Conservation (phyloP, 2,113 vertebrate species). For the Ondatra zibethicus region DNA sequence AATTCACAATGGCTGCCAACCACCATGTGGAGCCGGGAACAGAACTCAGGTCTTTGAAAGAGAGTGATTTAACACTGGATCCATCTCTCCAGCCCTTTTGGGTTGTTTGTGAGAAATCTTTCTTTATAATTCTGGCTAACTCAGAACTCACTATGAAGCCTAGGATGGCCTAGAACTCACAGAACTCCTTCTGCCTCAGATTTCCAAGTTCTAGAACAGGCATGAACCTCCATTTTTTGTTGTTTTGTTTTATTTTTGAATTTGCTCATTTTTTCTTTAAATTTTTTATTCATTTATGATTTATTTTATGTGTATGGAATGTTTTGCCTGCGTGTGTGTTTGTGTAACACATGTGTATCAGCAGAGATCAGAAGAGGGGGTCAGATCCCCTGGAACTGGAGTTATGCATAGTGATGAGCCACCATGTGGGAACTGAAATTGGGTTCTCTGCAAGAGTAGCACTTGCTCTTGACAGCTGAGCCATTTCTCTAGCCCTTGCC, state of each 20-base stretch:
- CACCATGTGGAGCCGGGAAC: not conserved
- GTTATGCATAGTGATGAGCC: not conserved
- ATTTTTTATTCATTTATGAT: not conserved
- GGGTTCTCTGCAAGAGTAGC: not conserved
- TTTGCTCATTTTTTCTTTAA: not conserved
- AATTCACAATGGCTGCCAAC: not conserved
- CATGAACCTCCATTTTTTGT: not conserved
- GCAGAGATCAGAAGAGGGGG: not conserved
- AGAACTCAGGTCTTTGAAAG: not conserved
- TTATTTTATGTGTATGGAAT: not conserved
- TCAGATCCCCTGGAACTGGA: not conserved
- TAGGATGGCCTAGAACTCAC: not conserved
- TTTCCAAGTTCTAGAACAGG: not conserved
- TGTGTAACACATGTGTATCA: not conserved
- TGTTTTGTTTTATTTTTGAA: not conserved
- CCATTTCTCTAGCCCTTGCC: not conserved
- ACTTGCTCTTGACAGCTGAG: not conserved
- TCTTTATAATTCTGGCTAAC: not conserved
- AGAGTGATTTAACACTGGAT: not conserved
- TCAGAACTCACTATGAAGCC: not conserved
- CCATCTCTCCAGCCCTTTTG: not conserved
- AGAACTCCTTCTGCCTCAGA: not conserved
- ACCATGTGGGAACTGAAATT: not conserved
- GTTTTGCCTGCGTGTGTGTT: not conserved
- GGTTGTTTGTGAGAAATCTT: not conserved